phyloP scores from a whole-genome alignment of 2,113 vertebrate species.

The Diadophis punctatus region DNA sequence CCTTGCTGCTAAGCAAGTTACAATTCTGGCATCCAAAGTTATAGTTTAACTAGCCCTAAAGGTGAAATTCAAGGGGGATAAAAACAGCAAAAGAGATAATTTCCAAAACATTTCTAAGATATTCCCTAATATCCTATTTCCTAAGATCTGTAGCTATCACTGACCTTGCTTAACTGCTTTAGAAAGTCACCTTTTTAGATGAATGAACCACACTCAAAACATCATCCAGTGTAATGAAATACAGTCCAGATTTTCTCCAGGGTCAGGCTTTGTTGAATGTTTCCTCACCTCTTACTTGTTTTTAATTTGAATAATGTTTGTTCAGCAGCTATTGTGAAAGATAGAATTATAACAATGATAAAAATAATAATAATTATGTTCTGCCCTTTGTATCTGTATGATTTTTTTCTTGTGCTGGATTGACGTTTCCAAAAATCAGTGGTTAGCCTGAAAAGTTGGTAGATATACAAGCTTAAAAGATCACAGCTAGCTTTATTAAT shows the following conservation, averaged over 20 bases:
- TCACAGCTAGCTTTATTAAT: background rate
- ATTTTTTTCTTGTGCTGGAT: background rate
- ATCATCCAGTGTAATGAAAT: slow-evolving; percentile 38
- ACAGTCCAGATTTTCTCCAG: slow-evolving; percentile 34
- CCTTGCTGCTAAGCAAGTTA: background rate
- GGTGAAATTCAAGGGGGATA: background rate
- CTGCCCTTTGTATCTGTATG: background rate
- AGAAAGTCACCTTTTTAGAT: slow-evolving; percentile 44
- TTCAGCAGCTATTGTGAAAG: slow-evolving; percentile 10
- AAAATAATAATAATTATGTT: background rate
- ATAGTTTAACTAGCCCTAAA: background rate
- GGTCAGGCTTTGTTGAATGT: background rate
- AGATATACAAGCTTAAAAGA: background rate
- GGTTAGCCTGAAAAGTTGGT: background rate
- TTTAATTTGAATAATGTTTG: slow-evolving; percentile 21
- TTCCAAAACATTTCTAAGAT: background rate
- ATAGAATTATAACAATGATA: background rate
- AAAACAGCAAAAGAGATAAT: slow-evolving; percentile 2
- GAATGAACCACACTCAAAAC: slow-evolving; percentile 44
- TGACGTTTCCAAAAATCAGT: background rate
- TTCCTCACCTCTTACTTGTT: slow-evolving; percentile 9
- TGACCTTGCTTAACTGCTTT: slow-evolving; percentile 39
- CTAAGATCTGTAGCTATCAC: slow-evolving; percentile 13
- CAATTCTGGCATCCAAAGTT: background rate
- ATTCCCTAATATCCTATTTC: background rate